phyloP scores from a whole-genome alignment of 2,797 vertebrate species.

The Gymnocypris eckloni region DNA sequence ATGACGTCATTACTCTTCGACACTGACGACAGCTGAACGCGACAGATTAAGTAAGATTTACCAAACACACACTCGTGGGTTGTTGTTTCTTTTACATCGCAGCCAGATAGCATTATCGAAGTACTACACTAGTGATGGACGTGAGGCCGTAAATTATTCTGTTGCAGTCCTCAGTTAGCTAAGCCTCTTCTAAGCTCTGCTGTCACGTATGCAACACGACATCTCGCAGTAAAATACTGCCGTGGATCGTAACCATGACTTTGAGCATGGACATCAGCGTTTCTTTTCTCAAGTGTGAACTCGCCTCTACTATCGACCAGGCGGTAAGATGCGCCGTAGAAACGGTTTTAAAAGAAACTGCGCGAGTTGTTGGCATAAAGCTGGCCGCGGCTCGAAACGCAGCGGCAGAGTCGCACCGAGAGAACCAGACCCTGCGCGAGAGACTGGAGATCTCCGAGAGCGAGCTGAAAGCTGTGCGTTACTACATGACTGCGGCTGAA shows the following conservation, averaged over 20 bases:
- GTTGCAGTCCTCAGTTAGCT: not conserved
- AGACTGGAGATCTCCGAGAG: constrained; percentile 66
- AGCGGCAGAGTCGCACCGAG: constrained; percentile 65
- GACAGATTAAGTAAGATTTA: constrained; percentile 8
- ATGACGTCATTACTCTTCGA: constrained; percentile 40
- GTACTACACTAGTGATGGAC: not conserved
- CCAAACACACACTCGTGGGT: constrained; percentile 14
- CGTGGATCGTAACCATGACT: constrained; percentile 48
- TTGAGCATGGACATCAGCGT: constrained; percentile 62
- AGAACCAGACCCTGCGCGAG: constrained; percentile 67
- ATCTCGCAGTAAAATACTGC: not conserved
- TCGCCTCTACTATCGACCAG: constrained; percentile 68
- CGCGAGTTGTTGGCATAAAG: constrained; percentile 62
- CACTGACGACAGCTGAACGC: not conserved
- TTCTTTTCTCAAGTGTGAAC: constrained; percentile 68
- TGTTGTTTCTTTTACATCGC: not conserved
- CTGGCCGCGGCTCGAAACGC: constrained; percentile 63
- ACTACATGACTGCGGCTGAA: constrained; percentile 69
- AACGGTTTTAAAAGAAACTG: constrained; percentile 65
- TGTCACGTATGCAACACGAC: not conserved
- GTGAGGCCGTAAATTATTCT: not conserved
- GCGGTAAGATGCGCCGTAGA: constrained; percentile 69
- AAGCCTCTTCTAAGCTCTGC: not conserved
- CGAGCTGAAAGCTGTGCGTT: constrained; percentile 68
- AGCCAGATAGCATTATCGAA: not conserved